phyloP scores from a whole-genome alignment of 2,797 vertebrate species.

The Pangasius larnaudii region DNA sequence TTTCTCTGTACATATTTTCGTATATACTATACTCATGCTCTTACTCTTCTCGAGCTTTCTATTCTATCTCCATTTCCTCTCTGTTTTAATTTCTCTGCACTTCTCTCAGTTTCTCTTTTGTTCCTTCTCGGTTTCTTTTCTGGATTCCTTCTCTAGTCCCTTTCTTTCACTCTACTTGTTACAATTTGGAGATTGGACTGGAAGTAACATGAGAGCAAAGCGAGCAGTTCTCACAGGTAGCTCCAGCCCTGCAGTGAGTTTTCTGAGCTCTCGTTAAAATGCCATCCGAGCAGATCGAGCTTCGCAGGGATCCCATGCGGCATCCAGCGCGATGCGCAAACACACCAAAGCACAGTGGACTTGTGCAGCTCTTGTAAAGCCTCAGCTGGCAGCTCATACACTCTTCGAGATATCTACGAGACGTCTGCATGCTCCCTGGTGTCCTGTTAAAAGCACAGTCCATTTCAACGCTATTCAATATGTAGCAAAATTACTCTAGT shows the following conservation, averaged over 20 bases:
- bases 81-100: not conserved
- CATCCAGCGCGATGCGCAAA: conserved; percentile 61
- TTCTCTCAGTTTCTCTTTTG: not conserved
- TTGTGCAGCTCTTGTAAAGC: conserved; percentile 60
- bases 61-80: not conserved
- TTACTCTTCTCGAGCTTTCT: not conserved
- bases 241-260: conserved; percentile 60
- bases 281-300: conserved; percentile 63
- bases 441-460: conserved; percentile 16
- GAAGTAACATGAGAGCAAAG: not conserved
- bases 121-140: not conserved
- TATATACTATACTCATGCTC: not conserved
- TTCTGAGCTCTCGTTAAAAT: conserved; percentile 74
- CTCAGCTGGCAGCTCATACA: conserved; percentile 54
- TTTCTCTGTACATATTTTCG: not conserved
- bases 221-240: conserved; percentile 2
- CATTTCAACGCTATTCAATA: conserved; percentile 29
- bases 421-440: conserved; percentile 8
- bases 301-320: conserved; percentile 56
- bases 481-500: conserved; percentile 10
- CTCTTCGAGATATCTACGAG: conserved; percentile 9
- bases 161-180: not conserved
- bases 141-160: not conserved
- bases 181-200: not conserved
- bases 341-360: conserved; percentile 60